Base-by-base conservation (phyloP, 2,888 invertebrate species). In the Pterostichus madidus region DNA sequence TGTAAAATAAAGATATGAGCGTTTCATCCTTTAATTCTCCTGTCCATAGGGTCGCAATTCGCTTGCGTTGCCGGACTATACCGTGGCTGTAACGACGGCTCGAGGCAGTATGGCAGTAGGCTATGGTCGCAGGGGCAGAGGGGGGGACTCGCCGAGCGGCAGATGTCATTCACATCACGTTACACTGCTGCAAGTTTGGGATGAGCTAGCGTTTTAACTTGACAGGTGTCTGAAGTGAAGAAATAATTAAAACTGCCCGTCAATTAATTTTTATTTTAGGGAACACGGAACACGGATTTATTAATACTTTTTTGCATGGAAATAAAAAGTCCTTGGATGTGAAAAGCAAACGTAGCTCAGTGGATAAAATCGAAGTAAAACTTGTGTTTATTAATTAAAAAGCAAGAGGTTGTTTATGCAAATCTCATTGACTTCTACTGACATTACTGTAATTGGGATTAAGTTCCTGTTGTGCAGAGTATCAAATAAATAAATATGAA, bases 1-100 rank as follows among this genome's bases (percentile, higher is more conserved):
- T 80, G 64, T 80, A 68, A 68, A 80, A 68, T 80, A 80, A 80
- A 80, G 80, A 80, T 80, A 78, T 59, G 61, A 79, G 64, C 49
- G 11, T 56, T 56, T 39, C 17, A 6, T 13, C 44, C 78, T 44
- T 78, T 56, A 8, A 11, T 6, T 4, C 32, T 44, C 44, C 5
- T 5, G 11, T 17, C 24, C 24, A 24, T 61, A 78, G 35, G 17
- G 56, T 2, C 11, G 13, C 59, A 17, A 59, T 13, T 78, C 24
- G 78, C 8, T 59, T 39, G 59, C 11, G n/a, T 10, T 24, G 75
- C 35, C 32, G n/a, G 44, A 5, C 71, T 17, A 39, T 46, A 46
- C 71, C 39, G 24, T n/a, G 49, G 52, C 76, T 17, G 8, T 24
- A 49, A 32, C 11, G 39, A n/a, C 32, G 35, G 5, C 53, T 77